Conservation (phyloP, 1,140 invertebrate genomes). For the Brachionus manjavacas region DNA sequence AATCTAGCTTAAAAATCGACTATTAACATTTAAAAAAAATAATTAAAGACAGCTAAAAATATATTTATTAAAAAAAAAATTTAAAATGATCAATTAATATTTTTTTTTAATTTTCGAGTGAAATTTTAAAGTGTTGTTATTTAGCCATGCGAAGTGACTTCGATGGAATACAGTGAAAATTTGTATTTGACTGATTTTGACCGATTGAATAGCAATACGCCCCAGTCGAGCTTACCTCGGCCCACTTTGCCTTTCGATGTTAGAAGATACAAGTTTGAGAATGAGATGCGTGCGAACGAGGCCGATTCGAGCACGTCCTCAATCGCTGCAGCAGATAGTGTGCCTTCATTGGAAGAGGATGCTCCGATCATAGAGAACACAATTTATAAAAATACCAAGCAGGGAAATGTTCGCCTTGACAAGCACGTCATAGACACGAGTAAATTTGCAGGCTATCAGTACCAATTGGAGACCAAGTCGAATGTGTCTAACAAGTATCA, state of each 20-base stretch:
- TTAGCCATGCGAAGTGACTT: slow-evolving; percentile 17
- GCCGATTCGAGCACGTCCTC: not conserved
- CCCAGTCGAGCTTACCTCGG: not conserved
- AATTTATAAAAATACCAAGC: not conserved
- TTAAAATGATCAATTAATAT: not conserved
- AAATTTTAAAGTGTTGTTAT: too few species aligned
- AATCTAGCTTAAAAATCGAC: too few species aligned
- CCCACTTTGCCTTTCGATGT: not conserved
- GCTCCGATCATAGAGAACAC: not conserved
- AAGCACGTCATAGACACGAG: slow-evolving; percentile 39
- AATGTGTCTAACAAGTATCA: slow-evolving; percentile 11
- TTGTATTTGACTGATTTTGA: slow-evolving; percentile 37
- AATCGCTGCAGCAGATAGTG: slow-evolving; percentile 6
- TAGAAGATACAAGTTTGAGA: not conserved
- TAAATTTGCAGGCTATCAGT: slow-evolving; percentile 31
- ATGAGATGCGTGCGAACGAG: not conserved
- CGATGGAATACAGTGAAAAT: slow-evolving; percentile 36
- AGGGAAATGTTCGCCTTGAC: slow-evolving; percentile 14
- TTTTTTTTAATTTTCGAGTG: too few species aligned
- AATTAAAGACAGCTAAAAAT: too few species aligned
- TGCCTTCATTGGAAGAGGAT: not conserved
- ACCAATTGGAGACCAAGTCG: slow-evolving; percentile 26
- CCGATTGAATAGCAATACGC: not conserved
- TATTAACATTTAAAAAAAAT: too few species aligned
- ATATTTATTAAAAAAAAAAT: not conserved